Evolutionary conservation across 2,888 invertebrate genomes (phyloP).

Genomic region (Neria commutata): DNA sequence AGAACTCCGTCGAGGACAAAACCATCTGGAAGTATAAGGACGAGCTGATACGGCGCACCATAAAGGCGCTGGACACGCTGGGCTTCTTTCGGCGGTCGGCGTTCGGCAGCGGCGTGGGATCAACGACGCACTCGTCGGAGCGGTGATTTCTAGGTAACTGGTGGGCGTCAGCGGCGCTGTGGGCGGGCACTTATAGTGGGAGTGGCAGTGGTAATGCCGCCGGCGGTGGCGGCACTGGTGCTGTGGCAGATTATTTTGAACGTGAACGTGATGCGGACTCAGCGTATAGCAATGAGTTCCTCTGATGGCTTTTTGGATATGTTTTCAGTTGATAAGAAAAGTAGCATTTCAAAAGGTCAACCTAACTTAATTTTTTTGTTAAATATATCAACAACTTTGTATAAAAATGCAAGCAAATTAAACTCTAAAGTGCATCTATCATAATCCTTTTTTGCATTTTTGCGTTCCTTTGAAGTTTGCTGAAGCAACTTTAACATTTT

Average conservation of each 20-base stretch:
- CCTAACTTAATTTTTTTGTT: not conserved
- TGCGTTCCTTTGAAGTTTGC: too few species aligned
- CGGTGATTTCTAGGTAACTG: conserved; percentile 58
- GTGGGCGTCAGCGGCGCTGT: conserved; percentile 25
- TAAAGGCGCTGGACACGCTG: conserved; percentile 72
- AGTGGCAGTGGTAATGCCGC: conserved; percentile 28
- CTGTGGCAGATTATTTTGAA: conserved; percentile 19
- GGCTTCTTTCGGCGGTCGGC: conserved; percentile 66
- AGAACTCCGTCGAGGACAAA: conserved; percentile 81
- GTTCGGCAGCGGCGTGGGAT: conserved; percentile 40
- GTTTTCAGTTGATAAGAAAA: too few species aligned
- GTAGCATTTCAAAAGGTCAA: not conserved
- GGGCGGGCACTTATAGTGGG: conserved; percentile 3
- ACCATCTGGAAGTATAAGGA: conserved; percentile 89
- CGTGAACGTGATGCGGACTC: conserved; percentile 18
- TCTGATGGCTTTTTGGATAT: conserved; percentile 17
- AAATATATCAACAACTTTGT: too few species aligned
- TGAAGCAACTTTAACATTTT: too few species aligned
- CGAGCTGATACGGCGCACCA: conserved; percentile 72
- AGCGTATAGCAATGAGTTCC: conserved; percentile 16
- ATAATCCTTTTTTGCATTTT: too few species aligned
- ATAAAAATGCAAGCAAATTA: too few species aligned
- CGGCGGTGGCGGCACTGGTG: conserved; percentile 33
- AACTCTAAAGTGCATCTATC: too few species aligned
- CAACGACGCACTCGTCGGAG: conserved; percentile 56